A percentile compares a stretch with the other conserved stretches of the same genome.
phyloP scores from a whole-genome alignment of 2,888 invertebrate species.

The Caenorhabditis doughertyi region DNA sequence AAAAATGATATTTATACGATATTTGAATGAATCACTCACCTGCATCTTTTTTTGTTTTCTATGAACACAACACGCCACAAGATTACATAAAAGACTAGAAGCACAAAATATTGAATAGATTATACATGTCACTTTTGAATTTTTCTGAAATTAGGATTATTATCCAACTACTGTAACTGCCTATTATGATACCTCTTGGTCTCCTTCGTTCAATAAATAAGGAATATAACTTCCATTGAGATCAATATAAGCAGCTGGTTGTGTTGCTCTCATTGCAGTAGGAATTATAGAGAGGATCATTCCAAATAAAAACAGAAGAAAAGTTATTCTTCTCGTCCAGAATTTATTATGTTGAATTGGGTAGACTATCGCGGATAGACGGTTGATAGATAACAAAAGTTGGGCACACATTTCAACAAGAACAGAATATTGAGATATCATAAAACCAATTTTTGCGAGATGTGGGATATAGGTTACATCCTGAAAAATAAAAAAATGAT shows the following conservation, averaged over 20 bases:
- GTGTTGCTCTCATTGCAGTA: constrained; percentile 58
- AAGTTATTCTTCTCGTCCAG: constrained; percentile 59
- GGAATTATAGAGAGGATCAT: constrained; percentile 57
- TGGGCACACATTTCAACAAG: constrained; percentile 69
- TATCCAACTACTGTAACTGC: too few relatives aligned
- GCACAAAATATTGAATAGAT: constrained; percentile 64
- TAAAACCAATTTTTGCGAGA: constrained; percentile 68
- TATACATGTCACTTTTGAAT: constrained; percentile 63
- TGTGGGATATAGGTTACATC: constrained; percentile 39
- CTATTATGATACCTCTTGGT: constrained; percentile 70
- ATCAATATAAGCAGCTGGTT: constrained; percentile 56
- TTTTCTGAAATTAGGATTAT: constrained; percentile 48
- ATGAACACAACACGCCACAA: constrained; percentile 60
- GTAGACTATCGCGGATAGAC: constrained; percentile 67
- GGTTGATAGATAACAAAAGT: constrained; percentile 63
- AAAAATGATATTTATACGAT: constrained; percentile 28
- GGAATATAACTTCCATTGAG: constrained; percentile 58
- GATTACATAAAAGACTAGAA: constrained; percentile 57
- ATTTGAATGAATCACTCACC: constrained; percentile 9
- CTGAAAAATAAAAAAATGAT: constrained; percentile 6
- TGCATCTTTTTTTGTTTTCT: constrained; percentile 66
- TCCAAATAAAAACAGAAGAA: constrained; percentile 46
- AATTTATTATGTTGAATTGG: constrained; percentile 66
- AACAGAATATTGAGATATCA: constrained; percentile 64
- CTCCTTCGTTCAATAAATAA: constrained; percentile 42